Conservation (phyloP, 2,888 invertebrate genomes). For the Cyaniris semiargus region DNA sequence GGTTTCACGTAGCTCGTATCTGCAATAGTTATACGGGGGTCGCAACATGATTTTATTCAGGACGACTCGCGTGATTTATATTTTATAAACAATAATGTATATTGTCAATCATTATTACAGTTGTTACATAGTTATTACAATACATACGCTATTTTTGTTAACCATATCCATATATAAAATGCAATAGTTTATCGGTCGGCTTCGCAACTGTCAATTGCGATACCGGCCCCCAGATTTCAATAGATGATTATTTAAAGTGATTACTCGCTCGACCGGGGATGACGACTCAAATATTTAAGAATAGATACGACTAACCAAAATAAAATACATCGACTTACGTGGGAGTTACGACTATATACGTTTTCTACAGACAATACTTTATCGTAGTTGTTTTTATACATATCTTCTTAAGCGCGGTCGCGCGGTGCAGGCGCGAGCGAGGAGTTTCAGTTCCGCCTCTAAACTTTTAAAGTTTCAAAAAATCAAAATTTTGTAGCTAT, state of each 20-base stretch:
- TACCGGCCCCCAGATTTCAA: constrained; percentile 64
- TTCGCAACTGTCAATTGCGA: constrained; percentile 45
- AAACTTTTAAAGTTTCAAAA: neutral
- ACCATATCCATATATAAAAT: constrained; percentile 76
- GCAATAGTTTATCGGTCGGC: constrained; percentile 69
- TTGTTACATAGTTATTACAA: constrained; percentile 76
- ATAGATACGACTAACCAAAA: constrained; percentile 59
- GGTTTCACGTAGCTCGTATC: neutral
- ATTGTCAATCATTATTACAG: constrained; percentile 70
- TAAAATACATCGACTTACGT: constrained; percentile 46
- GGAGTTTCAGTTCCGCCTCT: neutral
- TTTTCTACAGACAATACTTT: constrained; percentile 44
- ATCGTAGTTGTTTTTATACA: constrained; percentile 44
- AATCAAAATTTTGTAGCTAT: neutral
- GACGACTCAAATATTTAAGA: constrained; percentile 55
- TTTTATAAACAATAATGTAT: constrained; percentile 57
- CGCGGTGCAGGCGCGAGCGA: neutral
- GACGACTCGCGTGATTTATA: constrained; percentile 53
- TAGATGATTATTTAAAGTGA: constrained; percentile 71
- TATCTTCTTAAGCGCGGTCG: constrained; percentile 34
- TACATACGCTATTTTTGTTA: constrained; percentile 77
- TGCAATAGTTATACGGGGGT: constrained; percentile 36
- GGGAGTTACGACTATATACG: constrained; percentile 41
- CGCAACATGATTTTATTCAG: constrained; percentile 43
- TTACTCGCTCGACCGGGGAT: constrained; percentile 66